phyloP scores from a whole-genome alignment of 2,888 invertebrate species.

The Chouioia cunea region DNA sequence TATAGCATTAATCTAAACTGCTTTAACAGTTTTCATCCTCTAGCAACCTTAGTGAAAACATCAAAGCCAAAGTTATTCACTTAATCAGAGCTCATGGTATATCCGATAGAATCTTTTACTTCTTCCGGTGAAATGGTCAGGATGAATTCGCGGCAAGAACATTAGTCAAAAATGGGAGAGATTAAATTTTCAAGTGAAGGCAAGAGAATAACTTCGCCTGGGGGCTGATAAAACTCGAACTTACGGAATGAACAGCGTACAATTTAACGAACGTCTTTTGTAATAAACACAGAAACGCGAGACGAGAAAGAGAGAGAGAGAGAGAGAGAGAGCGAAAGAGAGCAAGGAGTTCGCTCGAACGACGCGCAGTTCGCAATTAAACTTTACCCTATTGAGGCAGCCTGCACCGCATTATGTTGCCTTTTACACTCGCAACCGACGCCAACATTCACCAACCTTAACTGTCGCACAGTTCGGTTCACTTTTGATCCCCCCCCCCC shows the following conservation, averaged over 20 bases:
- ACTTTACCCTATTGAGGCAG: slow-evolving; percentile 40
- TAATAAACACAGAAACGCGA: slow-evolving; percentile 38
- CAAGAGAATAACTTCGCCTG: slow-evolving; percentile 21
- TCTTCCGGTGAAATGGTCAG: no score
- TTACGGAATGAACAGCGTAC: slow-evolving; percentile 8
- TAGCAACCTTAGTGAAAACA: no score
- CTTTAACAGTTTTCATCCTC: no score
- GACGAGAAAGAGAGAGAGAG: slow-evolving; percentile 3
- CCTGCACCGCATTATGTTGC: slow-evolving; percentile 31
- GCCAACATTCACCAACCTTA: background rate
- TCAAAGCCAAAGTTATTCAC: no score
- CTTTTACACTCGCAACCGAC: slow-evolving; percentile 22
- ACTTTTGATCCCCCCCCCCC: slow-evolving; percentile 14
- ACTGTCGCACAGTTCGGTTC: slow-evolving; percentile 11
- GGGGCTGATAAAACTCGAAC: slow-evolving; percentile 35
- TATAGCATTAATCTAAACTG: no score
- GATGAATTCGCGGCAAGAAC: no score
- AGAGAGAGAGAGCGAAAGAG: background rate
- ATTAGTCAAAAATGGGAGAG: slow-evolving; percentile 1
- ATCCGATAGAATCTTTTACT: no score
- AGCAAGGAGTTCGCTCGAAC: slow-evolving; percentile 26
- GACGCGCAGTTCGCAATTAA: slow-evolving; percentile 42
- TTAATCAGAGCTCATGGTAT: no score
- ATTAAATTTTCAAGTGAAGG: slow-evolving; percentile 1
- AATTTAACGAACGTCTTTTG: slow-evolving; percentile 44